A percentile compares a stretch with the other conserved stretches of the same genome.
phyloP scores from a whole-genome alignment of 2,888 invertebrate species.

The Abscondita cerata region DNA sequence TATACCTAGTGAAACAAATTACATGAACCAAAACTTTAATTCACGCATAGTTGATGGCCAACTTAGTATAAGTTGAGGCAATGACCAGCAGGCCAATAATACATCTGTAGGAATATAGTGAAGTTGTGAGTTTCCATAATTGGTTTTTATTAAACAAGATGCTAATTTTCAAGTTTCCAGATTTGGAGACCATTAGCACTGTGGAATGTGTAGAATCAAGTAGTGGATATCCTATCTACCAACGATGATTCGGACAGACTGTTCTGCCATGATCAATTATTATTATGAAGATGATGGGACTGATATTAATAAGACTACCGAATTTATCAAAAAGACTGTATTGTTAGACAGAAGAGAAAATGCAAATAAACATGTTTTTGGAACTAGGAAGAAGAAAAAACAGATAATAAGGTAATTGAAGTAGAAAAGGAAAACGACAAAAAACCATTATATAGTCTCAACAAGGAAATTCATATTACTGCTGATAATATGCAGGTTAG shows the following conservation, averaged over 20 bases:
- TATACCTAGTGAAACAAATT: not conserved
- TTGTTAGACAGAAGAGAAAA: not conserved
- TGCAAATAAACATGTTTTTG: not conserved
- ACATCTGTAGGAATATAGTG: not conserved
- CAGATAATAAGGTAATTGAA: not conserved
- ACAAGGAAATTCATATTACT: no score
- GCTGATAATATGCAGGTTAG: not conserved
- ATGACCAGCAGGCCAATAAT: not conserved
- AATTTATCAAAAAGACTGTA: not conserved
- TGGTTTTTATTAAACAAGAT: not conserved
- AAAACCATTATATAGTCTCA: not conserved
- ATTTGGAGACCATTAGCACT: not conserved
- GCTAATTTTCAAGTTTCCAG: not conserved
- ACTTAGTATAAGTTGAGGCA: not conserved
- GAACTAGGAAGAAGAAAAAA: not conserved
- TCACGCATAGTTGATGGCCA: not conserved
- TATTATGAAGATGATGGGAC: not conserved
- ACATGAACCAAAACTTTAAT: not conserved
- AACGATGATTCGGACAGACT: not conserved
- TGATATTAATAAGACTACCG: not conserved
- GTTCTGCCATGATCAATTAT: not conserved
- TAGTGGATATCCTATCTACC: not conserved
- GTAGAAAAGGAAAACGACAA: not conserved
- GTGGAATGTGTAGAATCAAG: not conserved
- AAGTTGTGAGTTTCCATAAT: not conserved